Evolutionary conservation across 2,888 invertebrate species (phyloP), one percentile per base, ranked within the genome.

Genomic region (Meandrusa payeni): DNA sequence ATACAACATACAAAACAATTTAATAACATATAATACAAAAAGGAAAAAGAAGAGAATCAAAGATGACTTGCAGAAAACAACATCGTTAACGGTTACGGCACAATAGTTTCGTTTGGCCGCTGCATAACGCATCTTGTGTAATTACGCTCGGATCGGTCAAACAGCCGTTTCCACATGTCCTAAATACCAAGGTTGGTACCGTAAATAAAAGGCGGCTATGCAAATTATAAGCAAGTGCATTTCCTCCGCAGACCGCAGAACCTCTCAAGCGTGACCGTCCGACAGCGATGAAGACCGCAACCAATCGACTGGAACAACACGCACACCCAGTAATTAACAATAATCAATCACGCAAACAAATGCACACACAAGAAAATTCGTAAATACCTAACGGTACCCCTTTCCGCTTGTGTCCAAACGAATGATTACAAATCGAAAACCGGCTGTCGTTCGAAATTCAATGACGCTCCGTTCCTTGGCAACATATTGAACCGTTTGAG

Each of bases 271-370:
- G 57, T 53, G 55, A 55, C 57, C 59, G 45, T 47, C 59, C 48
- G 44, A 52, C 53, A 57, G 51, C 54, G 49, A 40, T 55, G 60
- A 63, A 59, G 54, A 56, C 50, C 48, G 51, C 20, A 54, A 49
- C 61, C 61, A 67, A 78, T 80, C 72, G 60, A 34, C 52, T 62
- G 64, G 68, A 77, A 77, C 76, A 39, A 50, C 64, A 64, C 63
- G 63, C 57, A 59, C 43, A 40, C 45, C 47, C 48, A 41, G 48
- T 46, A 68, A 71, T 64, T 68, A 71, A 76, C 65, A 58, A 59
- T 57, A 50, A 51, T 46, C 44, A 48, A 56, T 61, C 79, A 81
- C 69, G 79, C 77, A 46, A 53, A 61, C 48, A 49, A 47, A 52
- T 37, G 33, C 7, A 15, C 24, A 22, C 17, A 23, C n/a, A 32